A percentile compares a stretch with the other conserved stretches of the same genome.
These are phyloP conservation scores for Nephrotoma guestfalica DNA, from an alignment of 2,888 invertebrate genomes.

Conservation along the genomic window DNA sequence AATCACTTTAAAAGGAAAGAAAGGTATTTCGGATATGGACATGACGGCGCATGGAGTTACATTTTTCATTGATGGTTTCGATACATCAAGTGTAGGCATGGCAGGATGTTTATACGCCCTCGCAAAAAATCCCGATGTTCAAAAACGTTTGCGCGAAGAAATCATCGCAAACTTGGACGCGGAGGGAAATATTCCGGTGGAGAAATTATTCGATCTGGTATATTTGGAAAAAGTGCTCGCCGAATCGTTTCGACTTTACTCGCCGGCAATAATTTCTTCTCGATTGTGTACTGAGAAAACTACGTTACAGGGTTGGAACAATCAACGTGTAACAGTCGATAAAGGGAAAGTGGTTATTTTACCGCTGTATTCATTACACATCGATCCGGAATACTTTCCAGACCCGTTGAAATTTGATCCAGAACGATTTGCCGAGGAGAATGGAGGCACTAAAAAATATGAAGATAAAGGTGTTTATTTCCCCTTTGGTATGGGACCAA, in stretches of 20 bases:
- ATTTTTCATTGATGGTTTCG: constrained; percentile 27
- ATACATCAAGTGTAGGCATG: constrained; percentile 23
- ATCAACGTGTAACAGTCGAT: constrained; percentile 29
- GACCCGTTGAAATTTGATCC: constrained; percentile 45
- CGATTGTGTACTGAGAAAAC: constrained; percentile 26
- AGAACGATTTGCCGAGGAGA: constrained; percentile 36
- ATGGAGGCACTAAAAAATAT: constrained; percentile 8
- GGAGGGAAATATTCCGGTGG: constrained; percentile 23
- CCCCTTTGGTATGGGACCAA: constrained; percentile 9
- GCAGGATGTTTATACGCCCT: constrained; percentile 21
- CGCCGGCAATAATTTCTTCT: constrained; percentile 37
- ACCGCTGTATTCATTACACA: constrained; percentile 47
- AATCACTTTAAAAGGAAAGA: constrained; percentile 21
- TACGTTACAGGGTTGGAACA: constrained; percentile 3
- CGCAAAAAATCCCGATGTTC: constrained; percentile 18
- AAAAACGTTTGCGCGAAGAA: constrained; percentile 22
- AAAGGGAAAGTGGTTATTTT: constrained; percentile 36
- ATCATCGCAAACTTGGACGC: constrained; percentile 14
- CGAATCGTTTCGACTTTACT: constrained; percentile 38
- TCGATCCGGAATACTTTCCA: constrained; percentile 44
- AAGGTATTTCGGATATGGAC: constrained; percentile 15
- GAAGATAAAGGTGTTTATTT: constrained; percentile 8
- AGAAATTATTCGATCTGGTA: constrained; percentile 22
- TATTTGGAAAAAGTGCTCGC: constrained; percentile 42
- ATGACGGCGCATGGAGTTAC: constrained; percentile 24